Conservation (phyloP, 1,140 invertebrate species). For the Bombus difficillimus region DNA sequence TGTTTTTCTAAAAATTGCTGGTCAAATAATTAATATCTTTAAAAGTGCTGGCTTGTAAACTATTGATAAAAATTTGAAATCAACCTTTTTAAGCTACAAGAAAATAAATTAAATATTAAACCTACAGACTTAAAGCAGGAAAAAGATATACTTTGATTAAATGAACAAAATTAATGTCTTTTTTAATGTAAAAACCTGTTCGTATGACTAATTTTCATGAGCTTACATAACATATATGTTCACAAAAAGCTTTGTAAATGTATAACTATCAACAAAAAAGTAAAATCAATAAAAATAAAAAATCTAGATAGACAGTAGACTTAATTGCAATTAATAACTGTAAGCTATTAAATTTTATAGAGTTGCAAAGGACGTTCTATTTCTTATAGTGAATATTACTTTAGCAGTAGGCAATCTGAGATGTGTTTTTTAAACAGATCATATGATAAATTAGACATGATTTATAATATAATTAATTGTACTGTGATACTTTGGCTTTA, state of each 20-base stretch:
- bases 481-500: not conserved
- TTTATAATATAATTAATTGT: not conserved
- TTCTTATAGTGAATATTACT: not conserved
- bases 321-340: not conserved
- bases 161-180: no score
- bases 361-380: not conserved
- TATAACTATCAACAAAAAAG: not conserved
- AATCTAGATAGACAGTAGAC: no score
- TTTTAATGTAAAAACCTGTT: no score
- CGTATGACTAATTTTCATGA: no score
- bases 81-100: not conserved
- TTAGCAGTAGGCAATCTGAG: not conserved
- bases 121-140: no score
- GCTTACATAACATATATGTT: not conserved
- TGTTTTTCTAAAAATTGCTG: conserved; percentile 76
- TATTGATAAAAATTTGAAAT: conserved; percentile 47
- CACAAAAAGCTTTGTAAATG: not conserved
- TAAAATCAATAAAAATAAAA: no score
- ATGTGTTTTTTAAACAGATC: not conserved
- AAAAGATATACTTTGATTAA: no score
- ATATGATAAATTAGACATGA: not conserved
- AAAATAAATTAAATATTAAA: no score
- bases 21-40: conserved; percentile 83
- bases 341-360: not conserved
- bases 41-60: conserved; percentile 70